Evolutionary conservation across 2,888 invertebrate species (phyloP).

Genomic region (Xanthia togata): DNA sequence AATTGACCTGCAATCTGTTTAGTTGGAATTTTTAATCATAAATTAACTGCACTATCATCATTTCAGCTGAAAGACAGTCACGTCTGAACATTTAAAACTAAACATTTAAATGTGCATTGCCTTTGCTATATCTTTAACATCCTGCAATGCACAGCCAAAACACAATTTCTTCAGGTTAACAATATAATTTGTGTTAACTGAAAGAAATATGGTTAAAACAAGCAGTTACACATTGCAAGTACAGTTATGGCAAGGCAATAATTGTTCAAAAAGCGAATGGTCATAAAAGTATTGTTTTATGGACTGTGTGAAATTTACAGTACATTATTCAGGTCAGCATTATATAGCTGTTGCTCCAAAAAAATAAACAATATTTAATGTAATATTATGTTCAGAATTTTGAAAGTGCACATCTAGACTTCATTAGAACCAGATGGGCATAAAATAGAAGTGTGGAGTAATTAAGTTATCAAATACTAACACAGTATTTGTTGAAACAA

Average conservation of each 20-base stretch:
- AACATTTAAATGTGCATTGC: no score
- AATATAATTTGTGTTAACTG: not conserved
- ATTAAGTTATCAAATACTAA: conserved; percentile 44
- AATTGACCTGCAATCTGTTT: not conserved
- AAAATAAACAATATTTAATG: conserved; percentile 2
- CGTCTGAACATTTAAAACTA: no score
- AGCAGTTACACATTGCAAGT: conserved; percentile 19
- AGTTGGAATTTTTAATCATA: not conserved
- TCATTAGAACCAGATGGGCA: conserved; percentile 3
- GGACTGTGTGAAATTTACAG: conserved; percentile 46
- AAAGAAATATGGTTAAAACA: not conserved
- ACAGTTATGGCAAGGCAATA: conserved; percentile 40
- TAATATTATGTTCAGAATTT: not conserved
- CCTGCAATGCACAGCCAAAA: not conserved
- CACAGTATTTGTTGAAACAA: conserved; percentile 25
- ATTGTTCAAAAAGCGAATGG: conserved; percentile 31
- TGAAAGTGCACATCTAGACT: not conserved
- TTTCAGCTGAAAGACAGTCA: no score
- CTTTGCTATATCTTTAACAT: not conserved
- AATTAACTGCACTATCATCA: no score
- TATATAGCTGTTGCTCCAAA: conserved; percentile 18
- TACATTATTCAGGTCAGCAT: conserved; percentile 48
- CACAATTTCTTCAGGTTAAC: not conserved
- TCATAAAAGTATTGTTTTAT: conserved; percentile 43
- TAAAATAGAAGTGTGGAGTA: conserved; percentile 8